Evolutionary conservation across 1,140 invertebrate species (phyloP).

Genomic region (Monomorium pharaonis): DNA sequence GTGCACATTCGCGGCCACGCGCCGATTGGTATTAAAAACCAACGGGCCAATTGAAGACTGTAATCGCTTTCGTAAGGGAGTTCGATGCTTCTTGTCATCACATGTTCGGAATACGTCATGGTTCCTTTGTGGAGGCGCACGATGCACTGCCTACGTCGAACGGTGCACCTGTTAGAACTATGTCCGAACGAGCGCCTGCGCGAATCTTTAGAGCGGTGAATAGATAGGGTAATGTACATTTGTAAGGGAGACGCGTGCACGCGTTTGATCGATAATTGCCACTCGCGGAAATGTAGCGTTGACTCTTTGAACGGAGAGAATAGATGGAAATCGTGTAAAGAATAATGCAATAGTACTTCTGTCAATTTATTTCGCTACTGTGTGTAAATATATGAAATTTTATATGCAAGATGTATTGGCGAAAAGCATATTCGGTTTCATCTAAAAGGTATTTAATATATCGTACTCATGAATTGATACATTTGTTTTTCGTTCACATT

Average conservation of each 20-base stretch:
- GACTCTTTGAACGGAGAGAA: too few relatives aligned
- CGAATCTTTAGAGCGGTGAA: slow-evolving; percentile 3
- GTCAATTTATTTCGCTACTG: not conserved
- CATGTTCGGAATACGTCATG: not conserved
- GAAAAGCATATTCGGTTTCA: not conserved
- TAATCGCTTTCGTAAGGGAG: not conserved
- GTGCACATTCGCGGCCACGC: slow-evolving; percentile 37
- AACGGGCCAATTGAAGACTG: slow-evolving; percentile 53
- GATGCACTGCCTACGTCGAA: not conserved
- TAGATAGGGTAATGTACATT: not conserved
- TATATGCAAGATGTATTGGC: not conserved
- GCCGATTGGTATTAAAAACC: slow-evolving; percentile 63
- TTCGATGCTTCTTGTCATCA: not conserved
- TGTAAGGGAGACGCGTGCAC: not conserved
- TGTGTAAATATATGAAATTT: not conserved
- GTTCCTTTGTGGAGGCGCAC: not conserved
- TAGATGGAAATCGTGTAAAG: slow-evolving; percentile 36
- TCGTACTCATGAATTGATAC: not conserved
- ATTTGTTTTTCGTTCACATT: not conserved
- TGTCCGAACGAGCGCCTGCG: slow-evolving; percentile 18
- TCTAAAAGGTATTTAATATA: not conserved
- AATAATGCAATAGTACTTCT: not conserved
- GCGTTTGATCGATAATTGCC: slow-evolving; percentile 33
- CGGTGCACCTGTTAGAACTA: not conserved
- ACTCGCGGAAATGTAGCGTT: not conserved